A percentile compares a stretch with the other conserved stretches of the same genome.
phyloP scores from a whole-genome alignment of 2,888 invertebrate genomes.

The Drosophila recens region DNA sequence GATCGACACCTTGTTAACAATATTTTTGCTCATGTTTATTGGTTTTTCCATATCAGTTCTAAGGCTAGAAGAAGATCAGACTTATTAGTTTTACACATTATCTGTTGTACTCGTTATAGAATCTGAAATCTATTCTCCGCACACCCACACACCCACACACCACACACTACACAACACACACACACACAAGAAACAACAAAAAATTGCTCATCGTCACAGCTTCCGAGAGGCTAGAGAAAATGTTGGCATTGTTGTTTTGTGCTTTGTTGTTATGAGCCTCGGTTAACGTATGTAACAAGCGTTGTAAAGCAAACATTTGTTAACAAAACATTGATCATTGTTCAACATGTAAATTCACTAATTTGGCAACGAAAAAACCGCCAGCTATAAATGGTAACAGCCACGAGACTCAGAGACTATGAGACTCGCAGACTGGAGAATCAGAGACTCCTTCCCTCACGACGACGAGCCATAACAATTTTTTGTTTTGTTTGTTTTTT shows the following conservation, averaged over 20 bases:
- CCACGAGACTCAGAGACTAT: constrained; percentile 46
- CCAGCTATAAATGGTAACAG: constrained; percentile 79
- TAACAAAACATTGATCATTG: constrained; percentile 82
- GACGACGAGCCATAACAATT: constrained; percentile 41
- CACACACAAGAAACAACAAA: constrained; percentile 12
- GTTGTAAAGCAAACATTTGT: constrained; percentile 75
- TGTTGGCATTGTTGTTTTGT: constrained; percentile 49
- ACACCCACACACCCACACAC: constrained; percentile 6
- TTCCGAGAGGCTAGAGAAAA: constrained; percentile 29
- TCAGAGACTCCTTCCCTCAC: constrained; percentile 32
- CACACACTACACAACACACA: constrained; percentile 6
- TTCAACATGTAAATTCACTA: constrained; percentile 82
- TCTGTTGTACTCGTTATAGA: neutral
- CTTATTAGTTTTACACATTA: constrained; percentile 1
- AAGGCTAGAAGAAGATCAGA: too few relatives aligned
- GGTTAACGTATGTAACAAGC: constrained; percentile 62
- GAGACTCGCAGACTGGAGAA: constrained; percentile 20
- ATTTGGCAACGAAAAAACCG: constrained; percentile 79
- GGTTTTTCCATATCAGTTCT: too few relatives aligned
- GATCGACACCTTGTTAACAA: too few relatives aligned
- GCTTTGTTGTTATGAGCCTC: constrained; percentile 59
- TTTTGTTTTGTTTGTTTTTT: constrained; percentile 27
- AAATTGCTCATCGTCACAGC: constrained; percentile 46
- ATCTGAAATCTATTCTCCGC: neutral
- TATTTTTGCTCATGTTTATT: too few relatives aligned